phyloP scores from a whole-genome alignment of 2,888 invertebrate genomes.

The Isoperla grammatica region DNA sequence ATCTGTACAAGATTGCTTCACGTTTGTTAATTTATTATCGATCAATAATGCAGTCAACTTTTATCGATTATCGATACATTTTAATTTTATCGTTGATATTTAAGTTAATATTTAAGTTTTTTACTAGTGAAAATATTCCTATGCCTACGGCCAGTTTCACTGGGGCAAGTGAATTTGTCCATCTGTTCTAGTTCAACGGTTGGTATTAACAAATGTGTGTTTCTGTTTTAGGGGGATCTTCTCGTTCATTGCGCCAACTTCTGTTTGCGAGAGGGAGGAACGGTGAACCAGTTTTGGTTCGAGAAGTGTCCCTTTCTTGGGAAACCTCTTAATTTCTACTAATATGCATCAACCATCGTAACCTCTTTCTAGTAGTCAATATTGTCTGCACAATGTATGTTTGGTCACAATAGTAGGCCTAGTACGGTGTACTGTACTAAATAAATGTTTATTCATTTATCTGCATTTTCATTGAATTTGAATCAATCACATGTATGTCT shows the following conservation, averaged over 20 bases:
- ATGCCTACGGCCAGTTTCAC: too few species aligned
- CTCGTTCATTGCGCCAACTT: slow-evolving; percentile 37
- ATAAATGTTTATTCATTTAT: background rate
- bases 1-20: too few species aligned
- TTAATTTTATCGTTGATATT: too few species aligned
- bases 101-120: too few species aligned
- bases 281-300: slow-evolving; percentile 33
- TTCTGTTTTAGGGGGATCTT: slow-evolving; percentile 32
- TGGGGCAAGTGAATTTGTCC: too few species aligned
- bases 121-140: too few species aligned
- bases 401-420: background rate
- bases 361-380: background rate
- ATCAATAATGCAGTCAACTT: too few species aligned
- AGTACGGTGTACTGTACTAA: background rate
- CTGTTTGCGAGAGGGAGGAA: slow-evolving; percentile 34
- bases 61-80: too few species aligned
- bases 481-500: background rate
- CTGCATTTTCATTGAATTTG: background rate
- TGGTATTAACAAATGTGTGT: background rate
- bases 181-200: too few species aligned
- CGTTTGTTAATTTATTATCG: too few species aligned
- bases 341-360: background rate
- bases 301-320: slow-evolving; percentile 34
- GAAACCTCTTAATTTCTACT: slow-evolving; percentile 23
- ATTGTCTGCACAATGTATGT: background rate